Evolutionary conservation across 2,113 vertebrate species (phyloP), one percentile per base, ranked within the genome.

Genomic region (Morone saxatilis): DNA sequence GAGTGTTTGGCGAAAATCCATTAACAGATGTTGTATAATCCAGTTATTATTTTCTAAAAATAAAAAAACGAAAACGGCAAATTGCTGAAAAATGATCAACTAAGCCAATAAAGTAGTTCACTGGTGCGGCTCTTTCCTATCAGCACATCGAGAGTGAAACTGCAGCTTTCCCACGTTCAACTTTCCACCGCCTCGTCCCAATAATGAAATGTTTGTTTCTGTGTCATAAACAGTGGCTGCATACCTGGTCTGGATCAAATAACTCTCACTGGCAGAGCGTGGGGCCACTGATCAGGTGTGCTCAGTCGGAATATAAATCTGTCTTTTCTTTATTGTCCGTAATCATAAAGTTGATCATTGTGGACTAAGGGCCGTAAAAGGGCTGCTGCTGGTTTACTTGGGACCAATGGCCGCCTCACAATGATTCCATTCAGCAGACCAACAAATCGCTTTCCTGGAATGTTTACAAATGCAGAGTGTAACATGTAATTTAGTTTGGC

Each of bases 261-360:
- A 60, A 61, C 67, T 50, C 68, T 59, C 47, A 0, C 16, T 38
- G n/a, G 68, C 54, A 13, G 61, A 69, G 71, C 10, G 4, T 13
- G 40, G 76, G 60, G 19, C 78, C 60, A 43, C 76, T 71, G 57
- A 83, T 88, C 80, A 83, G 67, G 66, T 73, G 60, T 59, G 25
- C 68, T 87, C 36, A 76, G 71, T 54, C 10, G 11, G 71, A 73
- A 87, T 73, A 88, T 89, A 90, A 92, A 91, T 85, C 78, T 77
- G 82, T 70, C 86, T 86, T 76, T 87, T 77, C 83, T 92, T 91
- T 89, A 87, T 83, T 85, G 69, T 85, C 51, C 25, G 8, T 38
- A 71, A 89, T 93, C 87, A 90, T 86, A 80, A 43, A 90, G 86
- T 85, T 74, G 80, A 73, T 91, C 78, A 81, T 72, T 89, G 80